Conservation (phyloP, 2,797 vertebrate species). For the Myoxocephalus aenaeus region DNA sequence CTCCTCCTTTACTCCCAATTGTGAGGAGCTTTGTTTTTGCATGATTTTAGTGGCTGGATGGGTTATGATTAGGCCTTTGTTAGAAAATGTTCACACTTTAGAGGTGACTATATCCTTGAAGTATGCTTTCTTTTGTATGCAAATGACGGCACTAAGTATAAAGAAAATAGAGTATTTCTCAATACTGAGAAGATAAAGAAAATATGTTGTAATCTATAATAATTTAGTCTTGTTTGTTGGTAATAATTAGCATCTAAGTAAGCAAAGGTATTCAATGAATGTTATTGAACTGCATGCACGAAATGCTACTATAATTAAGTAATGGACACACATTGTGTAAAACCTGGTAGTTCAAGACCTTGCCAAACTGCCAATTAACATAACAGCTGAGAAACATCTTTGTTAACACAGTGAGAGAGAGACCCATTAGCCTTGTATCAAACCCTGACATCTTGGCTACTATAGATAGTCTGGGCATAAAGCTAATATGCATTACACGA, state of each 20-base stretch:
- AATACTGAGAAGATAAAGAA: conserved; percentile 11
- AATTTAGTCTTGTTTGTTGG: background rate
- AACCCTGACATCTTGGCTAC: conserved; percentile 43
- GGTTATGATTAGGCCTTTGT: conserved; percentile 12
- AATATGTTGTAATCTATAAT: conserved; percentile 6
- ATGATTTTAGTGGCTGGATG: conserved; percentile 17
- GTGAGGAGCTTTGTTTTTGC: conserved; percentile 48
- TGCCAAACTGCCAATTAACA: conserved; percentile 37
- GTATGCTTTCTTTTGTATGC: conserved; percentile 16
- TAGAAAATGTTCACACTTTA: conserved; percentile 37
- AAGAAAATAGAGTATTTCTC: conserved; percentile 6
- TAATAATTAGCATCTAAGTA: conserved; percentile 15
- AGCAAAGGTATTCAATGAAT: conserved; percentile 18
- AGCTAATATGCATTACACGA: conserved; percentile 57
- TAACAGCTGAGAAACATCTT: conserved; percentile 52
- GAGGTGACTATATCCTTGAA: conserved; percentile 46
- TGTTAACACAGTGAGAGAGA: conserved; percentile 34
- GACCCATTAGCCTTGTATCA: conserved; percentile 45
- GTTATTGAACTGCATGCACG: background rate
- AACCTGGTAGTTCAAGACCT: conserved; percentile 27
- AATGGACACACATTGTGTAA: conserved; percentile 44
- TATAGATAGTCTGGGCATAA: conserved; percentile 30
- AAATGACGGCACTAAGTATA: conserved; percentile 19
- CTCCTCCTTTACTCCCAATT: conserved; percentile 31
- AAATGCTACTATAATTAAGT: conserved; percentile 32